A percentile compares a stretch with the other conserved stretches of the same genome.
Conservation (phyloP, 2,113 vertebrate species). For the Cephalopholis sonnerati region DNA sequence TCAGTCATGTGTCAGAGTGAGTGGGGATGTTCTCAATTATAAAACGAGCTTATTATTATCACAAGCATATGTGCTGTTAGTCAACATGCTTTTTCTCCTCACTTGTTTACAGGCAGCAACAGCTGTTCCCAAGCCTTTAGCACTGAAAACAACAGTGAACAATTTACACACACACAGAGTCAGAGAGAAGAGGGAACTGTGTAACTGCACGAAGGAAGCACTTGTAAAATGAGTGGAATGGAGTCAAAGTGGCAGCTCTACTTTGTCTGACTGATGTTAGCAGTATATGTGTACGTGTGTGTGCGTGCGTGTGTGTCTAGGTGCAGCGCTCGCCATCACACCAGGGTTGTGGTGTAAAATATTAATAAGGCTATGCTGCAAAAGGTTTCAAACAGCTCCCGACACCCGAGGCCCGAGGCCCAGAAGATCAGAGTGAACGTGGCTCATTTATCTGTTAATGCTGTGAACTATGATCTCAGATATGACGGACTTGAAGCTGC, state of each 20-base stretch:
- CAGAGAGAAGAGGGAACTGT: conserved; percentile 25
- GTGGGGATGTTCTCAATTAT: not conserved
- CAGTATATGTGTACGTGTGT: not conserved
- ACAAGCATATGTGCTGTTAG: not conserved
- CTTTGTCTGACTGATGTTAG: not conserved
- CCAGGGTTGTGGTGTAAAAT: conserved; percentile 39
- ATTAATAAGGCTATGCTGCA: conserved; percentile 51
- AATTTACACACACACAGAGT: conserved; percentile 3
- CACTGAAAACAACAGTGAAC: conserved; percentile 16
- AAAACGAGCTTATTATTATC: not conserved
- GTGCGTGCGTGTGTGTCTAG: not conserved
- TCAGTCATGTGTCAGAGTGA: conserved; percentile 2
- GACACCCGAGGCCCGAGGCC: not conserved
- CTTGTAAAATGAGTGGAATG: conserved; percentile 32
- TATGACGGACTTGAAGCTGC: not conserved
- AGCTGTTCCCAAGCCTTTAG: conserved; percentile 47
- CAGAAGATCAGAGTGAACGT: not conserved
- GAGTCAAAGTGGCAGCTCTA: conserved; percentile 2
- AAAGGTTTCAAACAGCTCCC: conserved; percentile 9
- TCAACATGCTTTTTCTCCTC: not conserved
- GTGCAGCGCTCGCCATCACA: not conserved
- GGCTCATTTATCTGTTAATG: conserved; percentile 27
- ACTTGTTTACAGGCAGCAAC: conserved; percentile 25
- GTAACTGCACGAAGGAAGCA: conserved; percentile 35
- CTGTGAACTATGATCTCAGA: not conserved